Conservation (phyloP, 2,113 vertebrate species). For the Zapus hudsonius region DNA sequence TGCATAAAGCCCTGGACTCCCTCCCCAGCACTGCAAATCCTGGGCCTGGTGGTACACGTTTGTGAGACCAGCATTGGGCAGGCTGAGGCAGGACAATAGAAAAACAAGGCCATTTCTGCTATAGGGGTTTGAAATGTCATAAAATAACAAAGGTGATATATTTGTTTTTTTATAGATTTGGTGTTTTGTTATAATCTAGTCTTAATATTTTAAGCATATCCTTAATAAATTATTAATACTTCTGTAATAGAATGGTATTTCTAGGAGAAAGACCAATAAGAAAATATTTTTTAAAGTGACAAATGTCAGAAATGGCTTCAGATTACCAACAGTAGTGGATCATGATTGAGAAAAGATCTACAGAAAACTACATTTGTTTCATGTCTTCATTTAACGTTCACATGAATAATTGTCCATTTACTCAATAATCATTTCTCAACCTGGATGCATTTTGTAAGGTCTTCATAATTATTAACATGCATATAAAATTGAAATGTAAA, state of each 20-base stretch:
- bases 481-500: not conserved
- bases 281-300: not conserved
- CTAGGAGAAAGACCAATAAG: not conserved
- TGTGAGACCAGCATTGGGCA: too few relatives aligned
- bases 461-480: not conserved
- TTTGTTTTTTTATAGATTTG: not conserved
- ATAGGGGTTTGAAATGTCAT: not conserved
- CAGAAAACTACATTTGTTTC: not conserved
- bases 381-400: conserved; percentile 11
- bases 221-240: not conserved
- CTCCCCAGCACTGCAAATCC: too few relatives aligned
- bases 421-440: not conserved
- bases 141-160: not conserved
- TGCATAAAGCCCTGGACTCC: too few relatives aligned
- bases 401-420: not conserved
- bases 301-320: not conserved
- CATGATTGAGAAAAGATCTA: not conserved
- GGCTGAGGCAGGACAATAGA: too few relatives aligned
- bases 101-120: too few relatives aligned
- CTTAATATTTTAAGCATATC: not conserved
- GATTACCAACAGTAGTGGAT: not conserved
- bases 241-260: not conserved
- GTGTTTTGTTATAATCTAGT: not conserved
- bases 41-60: too few relatives aligned
- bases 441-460: not conserved